Evolutionary conservation across 2,888 invertebrate species (phyloP).

Genomic region (Odontocolon sp.): DNA sequence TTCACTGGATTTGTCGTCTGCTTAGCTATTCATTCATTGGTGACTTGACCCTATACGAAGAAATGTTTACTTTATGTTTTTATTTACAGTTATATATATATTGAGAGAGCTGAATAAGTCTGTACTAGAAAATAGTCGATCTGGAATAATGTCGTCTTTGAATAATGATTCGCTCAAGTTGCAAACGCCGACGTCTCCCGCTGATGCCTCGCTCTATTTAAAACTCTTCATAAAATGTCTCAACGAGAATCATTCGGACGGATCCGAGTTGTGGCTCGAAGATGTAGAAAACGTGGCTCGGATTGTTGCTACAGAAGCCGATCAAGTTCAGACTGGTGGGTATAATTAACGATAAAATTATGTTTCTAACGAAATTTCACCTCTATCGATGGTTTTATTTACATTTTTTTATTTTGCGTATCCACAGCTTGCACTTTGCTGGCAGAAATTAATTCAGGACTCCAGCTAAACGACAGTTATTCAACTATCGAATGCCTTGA

Average conservation of each 20-base stretch:
- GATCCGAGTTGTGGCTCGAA: conserved; percentile 84
- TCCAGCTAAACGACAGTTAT: conserved; percentile 67
- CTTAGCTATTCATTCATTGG: too few relatives aligned
- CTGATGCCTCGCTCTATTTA: conserved; percentile 83
- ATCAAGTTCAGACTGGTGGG: conserved; percentile 81
- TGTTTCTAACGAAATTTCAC: too few relatives aligned
- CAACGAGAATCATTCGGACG: conserved; percentile 81
- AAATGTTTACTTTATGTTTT: background rate
- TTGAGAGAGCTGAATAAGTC: conserved; percentile 84
- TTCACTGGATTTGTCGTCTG: too few relatives aligned
- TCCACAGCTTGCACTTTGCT: conserved; percentile 70
- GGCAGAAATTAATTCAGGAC: conserved; percentile 70
- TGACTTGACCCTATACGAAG: too few relatives aligned
- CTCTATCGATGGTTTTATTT: background rate
- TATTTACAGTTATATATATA: conserved; percentile 80
- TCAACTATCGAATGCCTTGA: conserved; percentile 70
- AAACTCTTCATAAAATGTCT: conserved; percentile 82
- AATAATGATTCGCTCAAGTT: conserved; percentile 82
- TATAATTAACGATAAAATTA: conserved; percentile 56
- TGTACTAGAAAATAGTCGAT: conserved; percentile 83
- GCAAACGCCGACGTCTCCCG: conserved; percentile 79
- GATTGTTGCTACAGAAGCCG: conserved; percentile 81
- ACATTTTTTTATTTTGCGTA: background rate
- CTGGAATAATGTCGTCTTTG: conserved; percentile 81
- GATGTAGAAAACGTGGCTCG: conserved; percentile 82